Percentiles rank a stretch among this genome's conserved stretches.
Conservation (phyloP, 1,140 invertebrate species). For the Bombus balteatus region DNA sequence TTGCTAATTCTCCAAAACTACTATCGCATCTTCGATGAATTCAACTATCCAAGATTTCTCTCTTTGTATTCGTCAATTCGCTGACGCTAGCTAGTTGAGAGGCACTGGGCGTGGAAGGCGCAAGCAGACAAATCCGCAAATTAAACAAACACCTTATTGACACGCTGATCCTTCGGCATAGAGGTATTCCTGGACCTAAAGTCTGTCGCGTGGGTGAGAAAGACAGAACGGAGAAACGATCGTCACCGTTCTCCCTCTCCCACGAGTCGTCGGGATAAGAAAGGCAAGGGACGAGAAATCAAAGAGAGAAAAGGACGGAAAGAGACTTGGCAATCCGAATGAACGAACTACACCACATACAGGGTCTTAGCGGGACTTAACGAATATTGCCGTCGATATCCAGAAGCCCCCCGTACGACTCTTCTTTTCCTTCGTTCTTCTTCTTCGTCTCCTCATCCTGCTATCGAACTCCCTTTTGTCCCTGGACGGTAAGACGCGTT, state of each 20-base stretch:
- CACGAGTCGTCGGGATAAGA: slow-evolving; percentile 36
- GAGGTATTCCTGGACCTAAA: slow-evolving; percentile 38
- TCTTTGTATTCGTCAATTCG: not conserved
- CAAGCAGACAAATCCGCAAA: slow-evolving; percentile 71
- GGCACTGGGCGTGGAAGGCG: slow-evolving; percentile 31
- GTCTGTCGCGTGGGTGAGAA: slow-evolving; percentile 50
- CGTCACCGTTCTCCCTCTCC: slow-evolving; percentile 6
- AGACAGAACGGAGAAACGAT: slow-evolving; percentile 56
- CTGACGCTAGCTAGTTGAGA: slow-evolving; percentile 24
- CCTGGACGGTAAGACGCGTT: slow-evolving; percentile 48
- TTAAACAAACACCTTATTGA: slow-evolving; percentile 80
- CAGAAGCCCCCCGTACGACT: slow-evolving; percentile 54
- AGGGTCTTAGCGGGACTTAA: slow-evolving; percentile 77
- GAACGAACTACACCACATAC: slow-evolving; percentile 71
- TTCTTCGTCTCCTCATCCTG: slow-evolving; percentile 40
- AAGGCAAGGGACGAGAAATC: slow-evolving; percentile 16
- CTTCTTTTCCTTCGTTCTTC: not conserved
- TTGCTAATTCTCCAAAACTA: not conserved
- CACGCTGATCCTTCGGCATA: slow-evolving; percentile 73
- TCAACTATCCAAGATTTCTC: not conserved
- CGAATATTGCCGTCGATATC: slow-evolving; percentile 79
- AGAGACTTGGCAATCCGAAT: slow-evolving; percentile 69
- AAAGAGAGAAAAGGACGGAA: slow-evolving; percentile 47
- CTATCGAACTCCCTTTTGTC: slow-evolving; percentile 64
- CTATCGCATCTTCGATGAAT: not conserved